These are phyloP conservation scores for Limnephilus lunatus DNA, from an alignment of 2,888 invertebrate genomes.

Conservation along the genomic window DNA sequence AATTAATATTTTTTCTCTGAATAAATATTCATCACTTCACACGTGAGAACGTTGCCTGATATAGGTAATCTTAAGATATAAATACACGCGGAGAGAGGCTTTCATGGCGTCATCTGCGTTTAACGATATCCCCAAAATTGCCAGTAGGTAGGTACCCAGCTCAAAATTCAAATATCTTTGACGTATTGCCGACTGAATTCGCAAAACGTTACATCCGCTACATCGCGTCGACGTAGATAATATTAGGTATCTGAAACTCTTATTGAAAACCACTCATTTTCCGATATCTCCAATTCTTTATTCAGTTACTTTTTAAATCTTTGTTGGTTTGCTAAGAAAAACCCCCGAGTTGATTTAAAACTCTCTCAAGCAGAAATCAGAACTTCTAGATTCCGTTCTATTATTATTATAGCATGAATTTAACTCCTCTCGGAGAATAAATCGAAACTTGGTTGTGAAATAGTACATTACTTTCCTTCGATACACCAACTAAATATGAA, in stretches of 20 bases:
- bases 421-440: not conserved
- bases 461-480: not conserved
- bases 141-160: not conserved
- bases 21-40: slow-evolving; percentile 33
- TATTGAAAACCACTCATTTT: not conserved
- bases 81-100: not conserved
- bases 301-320: slow-evolving; percentile 31
- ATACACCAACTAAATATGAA: too few species aligned
- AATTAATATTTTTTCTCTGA: not conserved
- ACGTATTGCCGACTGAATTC: slow-evolving; percentile 41
- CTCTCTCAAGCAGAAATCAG: slow-evolving; percentile 15
- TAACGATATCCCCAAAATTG: slow-evolving; percentile 41
- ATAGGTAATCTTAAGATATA: slow-evolving; percentile 14
- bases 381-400: not conserved
- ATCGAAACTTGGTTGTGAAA: not conserved
- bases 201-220: slow-evolving; percentile 47
- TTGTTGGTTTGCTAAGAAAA: slow-evolving; percentile 37
- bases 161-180: slow-evolving; percentile 48
- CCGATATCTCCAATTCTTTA: slow-evolving; percentile 12
- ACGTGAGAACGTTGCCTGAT: slow-evolving; percentile 19
- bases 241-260: not conserved
- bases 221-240: not conserved
- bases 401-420: not conserved
- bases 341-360: slow-evolving; percentile 19
- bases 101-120: slow-evolving; percentile 47